Evolutionary conservation across 1,140 invertebrate genomes (phyloP).

Genomic region (Mesaphorura yosii): DNA sequence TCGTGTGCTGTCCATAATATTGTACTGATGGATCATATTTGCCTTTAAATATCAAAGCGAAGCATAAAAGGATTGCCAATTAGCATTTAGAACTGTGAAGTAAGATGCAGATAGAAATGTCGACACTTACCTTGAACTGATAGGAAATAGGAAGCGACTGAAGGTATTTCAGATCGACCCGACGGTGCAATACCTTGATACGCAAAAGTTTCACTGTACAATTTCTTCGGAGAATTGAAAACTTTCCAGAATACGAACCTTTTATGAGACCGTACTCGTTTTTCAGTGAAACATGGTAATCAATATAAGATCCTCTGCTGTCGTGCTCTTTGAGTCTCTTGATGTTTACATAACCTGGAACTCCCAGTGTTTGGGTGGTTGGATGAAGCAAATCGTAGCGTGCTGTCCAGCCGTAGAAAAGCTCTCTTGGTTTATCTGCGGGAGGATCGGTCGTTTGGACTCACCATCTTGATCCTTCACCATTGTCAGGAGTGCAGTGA

Average conservation of each 20-base stretch:
- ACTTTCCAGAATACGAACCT: too few species aligned
- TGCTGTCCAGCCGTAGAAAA: slow-evolving; percentile 12
- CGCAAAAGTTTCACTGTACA: background rate
- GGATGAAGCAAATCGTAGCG: slow-evolving; percentile 14
- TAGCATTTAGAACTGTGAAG: background rate
- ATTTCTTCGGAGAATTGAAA: background rate
- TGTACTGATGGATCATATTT: background rate
- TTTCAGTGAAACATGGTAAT: slow-evolving; percentile 11
- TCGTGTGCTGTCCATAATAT: background rate
- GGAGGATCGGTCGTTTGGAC: slow-evolving; percentile 9
- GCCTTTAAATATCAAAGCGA: background rate
- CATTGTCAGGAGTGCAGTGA: slow-evolving; percentile 6
- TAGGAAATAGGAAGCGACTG: background rate
- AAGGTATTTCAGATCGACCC: background rate
- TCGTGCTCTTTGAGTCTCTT: slow-evolving; percentile 2
- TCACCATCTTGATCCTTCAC: slow-evolving; percentile 17
- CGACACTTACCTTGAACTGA: background rate
- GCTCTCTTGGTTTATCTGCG: too few species aligned
- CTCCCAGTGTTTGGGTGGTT: slow-evolving; percentile 3
- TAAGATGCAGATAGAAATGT: background rate
- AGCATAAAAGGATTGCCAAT: background rate
- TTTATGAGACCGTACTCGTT: background rate
- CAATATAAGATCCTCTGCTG: background rate
- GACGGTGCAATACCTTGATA: background rate
- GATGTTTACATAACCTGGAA: slow-evolving; percentile 11